These are phyloP conservation scores for Drosophila baimaii DNA, from an alignment of 1,140 invertebrate genomes.

Conservation along the genomic window DNA sequence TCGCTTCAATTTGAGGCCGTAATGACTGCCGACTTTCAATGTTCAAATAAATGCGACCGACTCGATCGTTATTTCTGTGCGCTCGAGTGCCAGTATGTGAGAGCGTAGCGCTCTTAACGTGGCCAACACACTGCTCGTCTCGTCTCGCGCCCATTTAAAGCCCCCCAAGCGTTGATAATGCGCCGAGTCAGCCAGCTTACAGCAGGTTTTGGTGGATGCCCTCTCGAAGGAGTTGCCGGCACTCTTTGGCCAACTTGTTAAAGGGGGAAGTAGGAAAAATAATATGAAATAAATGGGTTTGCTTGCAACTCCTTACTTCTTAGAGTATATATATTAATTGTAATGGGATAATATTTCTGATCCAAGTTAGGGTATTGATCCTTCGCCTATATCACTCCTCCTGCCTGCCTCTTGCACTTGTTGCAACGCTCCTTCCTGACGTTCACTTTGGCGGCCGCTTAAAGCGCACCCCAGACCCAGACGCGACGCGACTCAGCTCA, in stretches of 20 bases:
- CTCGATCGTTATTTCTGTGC: constrained; percentile 23
- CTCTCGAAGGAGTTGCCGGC: constrained; percentile 9
- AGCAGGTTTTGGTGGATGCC: constrained; percentile 63
- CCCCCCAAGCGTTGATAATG: constrained; percentile 80
- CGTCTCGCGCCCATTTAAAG: constrained; percentile 75
- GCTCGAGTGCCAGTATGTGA: constrained; percentile 25
- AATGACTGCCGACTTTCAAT: constrained; percentile 81
- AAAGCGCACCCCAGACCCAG: constrained; percentile 29
- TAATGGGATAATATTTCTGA: too few relatives aligned
- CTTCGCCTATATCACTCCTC: not conserved
- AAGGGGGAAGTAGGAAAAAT: not conserved
- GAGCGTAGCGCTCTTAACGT: constrained; percentile 66
- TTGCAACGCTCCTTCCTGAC: constrained; percentile 61
- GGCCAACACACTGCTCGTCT: constrained; percentile 41
- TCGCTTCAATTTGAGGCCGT: constrained; percentile 74
- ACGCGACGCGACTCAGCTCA: not conserved
- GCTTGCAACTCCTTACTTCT: too few relatives aligned
- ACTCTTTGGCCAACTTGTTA: not conserved
- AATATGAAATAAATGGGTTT: not conserved
- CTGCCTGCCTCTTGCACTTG: constrained; percentile 53
- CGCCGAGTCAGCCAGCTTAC: constrained; percentile 61
- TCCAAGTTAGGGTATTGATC: constrained; percentile 27
- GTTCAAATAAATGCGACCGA: constrained; percentile 80
- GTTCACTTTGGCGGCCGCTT: constrained; percentile 67
- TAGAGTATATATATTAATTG: too few relatives aligned